phyloP scores from a whole-genome alignment of 2,797 vertebrate genomes.

The Toxotes lorentzi region DNA sequence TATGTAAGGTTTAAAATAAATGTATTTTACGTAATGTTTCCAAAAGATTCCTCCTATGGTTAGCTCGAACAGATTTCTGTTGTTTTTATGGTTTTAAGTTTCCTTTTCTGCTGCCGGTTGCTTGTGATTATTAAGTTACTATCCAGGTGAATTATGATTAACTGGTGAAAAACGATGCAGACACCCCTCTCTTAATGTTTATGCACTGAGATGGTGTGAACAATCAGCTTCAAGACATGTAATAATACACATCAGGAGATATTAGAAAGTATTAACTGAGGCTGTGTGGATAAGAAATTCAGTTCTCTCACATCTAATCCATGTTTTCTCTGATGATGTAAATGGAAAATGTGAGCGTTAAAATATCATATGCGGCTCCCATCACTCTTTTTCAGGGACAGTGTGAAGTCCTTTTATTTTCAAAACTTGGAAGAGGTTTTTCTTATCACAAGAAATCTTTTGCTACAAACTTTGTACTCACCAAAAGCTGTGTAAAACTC shows the following conservation, averaged over 20 bases:
- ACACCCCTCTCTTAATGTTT: neutral
- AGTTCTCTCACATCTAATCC: neutral
- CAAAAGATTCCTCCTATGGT: neutral
- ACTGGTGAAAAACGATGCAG: neutral
- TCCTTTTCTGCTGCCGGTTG: neutral
- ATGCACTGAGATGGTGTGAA: neutral
- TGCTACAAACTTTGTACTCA: constrained; percentile 80
- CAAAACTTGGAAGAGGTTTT: neutral
- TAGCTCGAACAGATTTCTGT: neutral
- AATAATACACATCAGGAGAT: constrained; percentile 1
- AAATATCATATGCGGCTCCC: neutral
- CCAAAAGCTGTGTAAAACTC: constrained; percentile 96
- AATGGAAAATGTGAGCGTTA: neutral
- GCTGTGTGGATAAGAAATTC: neutral
- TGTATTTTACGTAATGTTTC: neutral
- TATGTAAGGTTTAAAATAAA: neutral
- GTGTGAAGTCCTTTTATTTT: neutral
- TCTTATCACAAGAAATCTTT: neutral
- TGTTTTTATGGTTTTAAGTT: neutral
- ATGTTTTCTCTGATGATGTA: neutral
- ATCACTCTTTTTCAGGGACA: neutral
- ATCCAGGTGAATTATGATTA: neutral
- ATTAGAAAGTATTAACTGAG: neutral
- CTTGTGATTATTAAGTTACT: neutral
- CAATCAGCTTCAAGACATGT: neutral